Conservation (phyloP, 1,140 invertebrate species). For the Drosophila lini region DNA sequence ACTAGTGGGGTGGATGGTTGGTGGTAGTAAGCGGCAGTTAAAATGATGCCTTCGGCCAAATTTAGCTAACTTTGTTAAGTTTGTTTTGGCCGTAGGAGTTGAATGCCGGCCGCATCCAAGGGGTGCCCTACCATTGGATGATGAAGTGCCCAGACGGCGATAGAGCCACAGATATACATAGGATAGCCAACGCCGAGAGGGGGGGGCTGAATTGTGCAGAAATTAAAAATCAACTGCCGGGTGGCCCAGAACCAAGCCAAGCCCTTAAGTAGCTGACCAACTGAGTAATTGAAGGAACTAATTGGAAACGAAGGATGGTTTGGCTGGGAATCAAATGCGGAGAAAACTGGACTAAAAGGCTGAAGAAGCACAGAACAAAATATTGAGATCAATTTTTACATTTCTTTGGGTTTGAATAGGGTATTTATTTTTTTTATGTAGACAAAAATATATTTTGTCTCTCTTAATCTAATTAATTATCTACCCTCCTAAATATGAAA, state of each 20-base stretch:
- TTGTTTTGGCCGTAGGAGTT: constrained; percentile 44
- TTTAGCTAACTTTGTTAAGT: constrained; percentile 63
- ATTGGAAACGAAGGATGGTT: constrained; percentile 32
- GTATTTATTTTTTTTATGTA: neutral
- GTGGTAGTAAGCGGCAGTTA: constrained; percentile 55
- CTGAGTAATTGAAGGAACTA: constrained; percentile 51
- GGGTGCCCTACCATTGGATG: constrained; percentile 24
- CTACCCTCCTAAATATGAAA: too few relatives aligned
- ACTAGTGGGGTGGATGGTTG: neutral
- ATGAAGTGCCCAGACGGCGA: constrained; percentile 44
- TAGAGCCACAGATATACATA: constrained; percentile 21
- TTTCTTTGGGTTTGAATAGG: neutral
- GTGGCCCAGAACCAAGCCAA: constrained; percentile 13
- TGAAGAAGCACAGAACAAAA: neutral
- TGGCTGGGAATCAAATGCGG: neutral
- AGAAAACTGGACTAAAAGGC: neutral
- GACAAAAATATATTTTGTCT: neutral
- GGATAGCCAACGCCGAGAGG: neutral
- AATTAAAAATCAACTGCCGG: constrained; percentile 53
- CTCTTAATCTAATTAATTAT: too few relatives aligned
- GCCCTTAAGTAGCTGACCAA: constrained; percentile 51
- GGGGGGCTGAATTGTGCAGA: constrained; percentile 14
- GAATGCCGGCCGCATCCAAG: constrained; percentile 29
- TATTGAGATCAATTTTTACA: neutral
- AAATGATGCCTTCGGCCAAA: constrained; percentile 59